Base-by-base conservation (phyloP, 2,113 vertebrate species). In the Neoarius graeffei region DNA sequence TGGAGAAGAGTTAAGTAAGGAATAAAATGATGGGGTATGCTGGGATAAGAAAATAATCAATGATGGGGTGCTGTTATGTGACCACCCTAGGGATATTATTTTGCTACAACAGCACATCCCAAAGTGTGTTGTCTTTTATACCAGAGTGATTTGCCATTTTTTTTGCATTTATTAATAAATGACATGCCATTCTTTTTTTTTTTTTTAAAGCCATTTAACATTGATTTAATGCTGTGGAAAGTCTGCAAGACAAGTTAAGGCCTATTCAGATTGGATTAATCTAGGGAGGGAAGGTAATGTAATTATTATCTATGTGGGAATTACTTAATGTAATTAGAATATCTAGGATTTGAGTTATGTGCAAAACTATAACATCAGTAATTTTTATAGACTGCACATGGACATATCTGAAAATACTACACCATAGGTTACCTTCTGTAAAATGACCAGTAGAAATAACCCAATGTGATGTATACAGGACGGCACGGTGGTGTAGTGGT, bases 1-100 rank as follows among this genome's bases (percentile, higher is more conserved):
- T 95, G 93, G 93, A 94, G 93, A 94, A 95, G 79, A 52, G 35
- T 0, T 50, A 30, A 77, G 23, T 50, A 52, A 52, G 74, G 10
- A 52, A 76, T 20, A 71, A 73, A 50, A 23, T 23, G 19, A 13
- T 50, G 8, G 9, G 1, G 19, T 23, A 50, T 50, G 48, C 1
- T 77, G 48, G 42, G 8, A 73, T 50, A 52, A 48, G 8, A 25
- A 74, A 52, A 50, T 74, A 74, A 74, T 48, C 19, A 74, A 48
- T 9, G 7, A 17, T 71, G 4, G 13, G 27, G 13, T 35, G 30
- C 15, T 71, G 27, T 71, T 35, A 35, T 30, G 42, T 42, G 42
- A 42, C 14, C 5, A 27, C 27, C 27, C 7, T 0, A 73, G 15
- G 35, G 19, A 11, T 77, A 52, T 52, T 52, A 54, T 77, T 54